Evolutionary conservation across 2,113 vertebrate species (phyloP).

Genomic region (Vicugna pacos): DNA sequence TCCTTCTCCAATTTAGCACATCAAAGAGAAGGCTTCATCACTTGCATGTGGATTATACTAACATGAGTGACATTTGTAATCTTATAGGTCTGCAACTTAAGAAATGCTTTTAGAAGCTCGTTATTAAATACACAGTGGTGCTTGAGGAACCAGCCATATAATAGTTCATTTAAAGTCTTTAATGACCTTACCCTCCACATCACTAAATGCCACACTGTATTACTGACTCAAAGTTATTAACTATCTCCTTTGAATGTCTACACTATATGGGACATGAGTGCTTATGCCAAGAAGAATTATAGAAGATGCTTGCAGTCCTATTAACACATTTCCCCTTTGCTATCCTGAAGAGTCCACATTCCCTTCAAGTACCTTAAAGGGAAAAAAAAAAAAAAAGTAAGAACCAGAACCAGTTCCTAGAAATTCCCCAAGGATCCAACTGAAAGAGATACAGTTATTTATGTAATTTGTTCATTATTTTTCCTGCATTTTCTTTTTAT

Average conservation of each 20-base stretch:
- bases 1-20: constrained; percentile 93
- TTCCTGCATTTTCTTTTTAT: constrained; percentile 20
- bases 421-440: constrained; percentile 62
- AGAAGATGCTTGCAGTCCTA: constrained; percentile 73
- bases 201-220: constrained; percentile 86
- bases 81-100: constrained; percentile 93
- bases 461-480: background rate
- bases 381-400: background rate
- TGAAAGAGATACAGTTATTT: background rate
- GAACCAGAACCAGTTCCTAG: constrained; percentile 62
- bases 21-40: constrained; percentile 93
- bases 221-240: constrained; percentile 89
- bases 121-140: constrained; percentile 89
- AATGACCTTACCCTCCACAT: constrained; percentile 88
- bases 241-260: constrained; percentile 85
- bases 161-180: constrained; percentile 92
- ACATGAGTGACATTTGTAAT: constrained; percentile 94
- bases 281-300: constrained; percentile 76
- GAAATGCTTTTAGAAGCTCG: constrained; percentile 91
- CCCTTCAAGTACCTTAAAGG: constrained; percentile 68
- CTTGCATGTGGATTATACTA: constrained; percentile 94
- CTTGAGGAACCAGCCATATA: constrained; percentile 88
- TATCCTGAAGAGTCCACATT: constrained; percentile 61
- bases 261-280: constrained; percentile 81
- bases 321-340: constrained; percentile 72